Base-by-base conservation (phyloP, 2,797 vertebrate species). In the Acrossocheilus wenchowensis region DNA sequence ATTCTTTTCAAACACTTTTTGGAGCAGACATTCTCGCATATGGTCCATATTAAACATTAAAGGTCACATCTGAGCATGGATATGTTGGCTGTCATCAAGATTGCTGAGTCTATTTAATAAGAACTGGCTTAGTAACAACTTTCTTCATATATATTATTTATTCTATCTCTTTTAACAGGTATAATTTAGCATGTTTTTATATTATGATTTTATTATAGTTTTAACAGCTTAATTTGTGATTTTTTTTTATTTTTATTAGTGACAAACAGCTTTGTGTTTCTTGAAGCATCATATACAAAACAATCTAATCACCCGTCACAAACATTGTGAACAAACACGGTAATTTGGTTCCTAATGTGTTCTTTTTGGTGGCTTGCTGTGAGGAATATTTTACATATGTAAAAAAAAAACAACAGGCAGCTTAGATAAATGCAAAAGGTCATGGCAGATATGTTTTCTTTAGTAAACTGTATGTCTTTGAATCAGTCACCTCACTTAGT, bases 31-130 rank as follows among this genome's bases (percentile, higher is more conserved):
- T 14, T 72, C 21, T 72, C 39, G n/a, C 69, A 72, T 43, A 50
- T n/a, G 60, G 64, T 54, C 19, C 15, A 64, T 66, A 23, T 69
- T 69, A 69, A 52, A 71, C 6, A 8, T 48, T 52, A 36, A 81
- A 71, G 80, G 19, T 71, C 48, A 82, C 26, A 66, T 48, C n/a
- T 81, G 26, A n/a, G 64, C 64, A 54, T 71, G 17, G 48, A 41
- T 71, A 41, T 36, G 48, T n/a, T 71, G 66, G 34, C 34, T 54
- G 14, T 52, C 34, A 39, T 71, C 26, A 66, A 43, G 78, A 81
- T 43, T 23, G 41, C 45, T 62, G 21, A 41, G 10, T 60, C 41
- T 34, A 6, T 80, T 66, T 41, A 45, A 19, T 19, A 64, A 39
- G 11, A 77, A 45, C 21, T 34, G 48, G 26, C 45, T 50, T 4